Evolutionary conservation across 2,113 vertebrate species (phyloP).

Genomic region (Uria aalge): DNA sequence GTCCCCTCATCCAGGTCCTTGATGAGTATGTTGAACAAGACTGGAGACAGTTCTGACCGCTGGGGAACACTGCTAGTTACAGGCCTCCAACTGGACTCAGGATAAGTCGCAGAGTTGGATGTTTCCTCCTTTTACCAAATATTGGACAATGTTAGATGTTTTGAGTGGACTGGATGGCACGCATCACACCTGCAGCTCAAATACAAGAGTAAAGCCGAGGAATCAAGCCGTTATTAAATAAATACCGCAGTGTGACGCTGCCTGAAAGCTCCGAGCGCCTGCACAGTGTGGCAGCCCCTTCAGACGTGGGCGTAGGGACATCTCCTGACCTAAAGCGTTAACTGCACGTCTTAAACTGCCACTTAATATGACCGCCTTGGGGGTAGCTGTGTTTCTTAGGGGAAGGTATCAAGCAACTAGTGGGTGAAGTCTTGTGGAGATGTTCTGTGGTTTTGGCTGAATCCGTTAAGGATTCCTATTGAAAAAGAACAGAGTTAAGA

Average conservation of each 20-base stretch:
- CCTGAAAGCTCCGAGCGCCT: fast-evolving
- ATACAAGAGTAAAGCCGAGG: background rate
- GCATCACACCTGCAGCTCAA: background rate
- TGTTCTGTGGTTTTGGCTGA: background rate
- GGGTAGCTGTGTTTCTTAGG: background rate
- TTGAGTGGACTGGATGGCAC: background rate
- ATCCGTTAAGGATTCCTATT: background rate
- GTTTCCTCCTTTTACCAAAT: background rate
- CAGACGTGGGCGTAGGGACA: background rate
- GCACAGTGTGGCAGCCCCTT: fast-evolving
- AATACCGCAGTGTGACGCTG: too few relatives aligned
- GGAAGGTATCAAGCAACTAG: too few relatives aligned
- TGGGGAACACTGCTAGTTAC: too few relatives aligned
- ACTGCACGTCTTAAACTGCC: background rate
- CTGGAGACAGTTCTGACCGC: too few relatives aligned
- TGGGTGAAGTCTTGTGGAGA: background rate
- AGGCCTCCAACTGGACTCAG: too few relatives aligned
- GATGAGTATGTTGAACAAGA: too few relatives aligned
- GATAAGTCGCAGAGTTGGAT: background rate
- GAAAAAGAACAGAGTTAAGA: background rate
- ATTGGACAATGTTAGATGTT: background rate
- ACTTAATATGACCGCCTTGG: fast-evolving
- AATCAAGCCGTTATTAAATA: background rate
- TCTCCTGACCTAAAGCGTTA: background rate
- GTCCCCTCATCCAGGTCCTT: too few relatives aligned